These are phyloP conservation scores for Chascanopsetta lugubris DNA, from an alignment of 2,113 vertebrate genomes.

Conservation along the genomic window DNA sequence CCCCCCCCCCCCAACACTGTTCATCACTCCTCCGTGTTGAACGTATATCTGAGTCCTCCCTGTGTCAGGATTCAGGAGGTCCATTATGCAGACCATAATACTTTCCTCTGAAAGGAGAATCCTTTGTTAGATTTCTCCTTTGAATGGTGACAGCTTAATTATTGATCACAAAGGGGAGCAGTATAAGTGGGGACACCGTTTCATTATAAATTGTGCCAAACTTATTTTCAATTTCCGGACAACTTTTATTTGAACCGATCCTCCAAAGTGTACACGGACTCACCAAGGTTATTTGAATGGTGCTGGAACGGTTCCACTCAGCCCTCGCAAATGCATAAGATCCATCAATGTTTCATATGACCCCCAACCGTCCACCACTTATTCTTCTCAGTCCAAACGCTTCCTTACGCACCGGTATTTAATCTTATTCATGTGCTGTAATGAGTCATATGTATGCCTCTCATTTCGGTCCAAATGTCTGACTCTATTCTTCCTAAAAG, in stretches of 20 bases:
- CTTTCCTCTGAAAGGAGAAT: slow-evolving; percentile 30
- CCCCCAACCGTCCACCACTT: slow-evolving; percentile 42
- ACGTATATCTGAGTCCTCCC: slow-evolving; percentile 29
- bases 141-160: slow-evolving; percentile 52
- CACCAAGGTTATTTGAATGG: slow-evolving; percentile 30
- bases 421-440: slow-evolving; percentile 45
- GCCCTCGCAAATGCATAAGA: slow-evolving; percentile 17
- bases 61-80: slow-evolving; percentile 44
- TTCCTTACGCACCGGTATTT: slow-evolving; percentile 32
- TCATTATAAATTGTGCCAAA: slow-evolving; percentile 22
- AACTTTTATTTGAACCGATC: slow-evolving; percentile 22
- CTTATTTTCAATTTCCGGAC: slow-evolving; percentile 5
- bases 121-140: slow-evolving; percentile 46
- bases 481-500: neutral
- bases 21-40: slow-evolving; percentile 28
- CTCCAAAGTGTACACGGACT: slow-evolving; percentile 10
- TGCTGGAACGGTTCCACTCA: slow-evolving; percentile 7
- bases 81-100: slow-evolving; percentile 37
- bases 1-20: slow-evolving; percentile 17
- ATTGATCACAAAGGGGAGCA: slow-evolving; percentile 48
- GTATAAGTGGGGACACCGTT: slow-evolving; percentile 19
- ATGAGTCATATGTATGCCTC: slow-evolving; percentile 46
- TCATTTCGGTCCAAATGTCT: slow-evolving; percentile 44
- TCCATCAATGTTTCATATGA: slow-evolving; percentile 47
- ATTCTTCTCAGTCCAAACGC: slow-evolving; percentile 32